A percentile compares a stretch with the other conserved stretches of the same genome.
phyloP scores from a whole-genome alignment of 2,888 invertebrate species.

The Hypolimnas misippus region DNA sequence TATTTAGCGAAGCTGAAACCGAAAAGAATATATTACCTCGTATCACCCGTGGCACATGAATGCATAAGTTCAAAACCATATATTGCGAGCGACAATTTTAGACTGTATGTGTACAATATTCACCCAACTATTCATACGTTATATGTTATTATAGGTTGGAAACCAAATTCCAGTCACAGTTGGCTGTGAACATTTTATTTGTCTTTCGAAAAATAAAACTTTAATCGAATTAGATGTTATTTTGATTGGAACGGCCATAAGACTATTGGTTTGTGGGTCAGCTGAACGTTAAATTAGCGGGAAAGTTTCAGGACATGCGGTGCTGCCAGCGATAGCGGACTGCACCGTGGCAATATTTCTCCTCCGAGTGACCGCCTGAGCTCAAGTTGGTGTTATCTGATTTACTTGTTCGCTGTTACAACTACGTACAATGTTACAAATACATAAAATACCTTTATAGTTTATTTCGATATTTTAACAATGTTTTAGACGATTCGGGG shows the following conservation, averaged over 20 bases:
- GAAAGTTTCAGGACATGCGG: neutral
- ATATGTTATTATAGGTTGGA: no score
- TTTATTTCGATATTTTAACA: no score
- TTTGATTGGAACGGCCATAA: neutral
- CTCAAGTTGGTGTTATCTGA: conserved; percentile 8
- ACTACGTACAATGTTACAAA: neutral
- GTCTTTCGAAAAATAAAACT: neutral
- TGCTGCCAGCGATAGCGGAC: neutral
- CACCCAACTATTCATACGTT: no score
- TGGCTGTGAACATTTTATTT: neutral
- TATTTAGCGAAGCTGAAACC: no score
- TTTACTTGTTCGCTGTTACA: neutral
- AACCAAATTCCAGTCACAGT: no score
- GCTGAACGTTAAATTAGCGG: neutral
- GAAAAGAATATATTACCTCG: no score
- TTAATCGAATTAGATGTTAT: neutral
- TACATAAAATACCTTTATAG: no score
- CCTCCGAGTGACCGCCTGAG: conserved; percentile 2
- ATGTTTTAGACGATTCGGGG: no score
- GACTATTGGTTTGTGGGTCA: neutral
- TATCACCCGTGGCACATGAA: no score
- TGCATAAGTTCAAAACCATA: no score
- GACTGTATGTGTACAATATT: no score
- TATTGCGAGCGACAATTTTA: no score
- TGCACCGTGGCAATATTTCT: neutral